These are phyloP conservation scores for Tanytarsus gracilentus DNA, from an alignment of 2,888 invertebrate species.

Conservation along the genomic window DNA sequence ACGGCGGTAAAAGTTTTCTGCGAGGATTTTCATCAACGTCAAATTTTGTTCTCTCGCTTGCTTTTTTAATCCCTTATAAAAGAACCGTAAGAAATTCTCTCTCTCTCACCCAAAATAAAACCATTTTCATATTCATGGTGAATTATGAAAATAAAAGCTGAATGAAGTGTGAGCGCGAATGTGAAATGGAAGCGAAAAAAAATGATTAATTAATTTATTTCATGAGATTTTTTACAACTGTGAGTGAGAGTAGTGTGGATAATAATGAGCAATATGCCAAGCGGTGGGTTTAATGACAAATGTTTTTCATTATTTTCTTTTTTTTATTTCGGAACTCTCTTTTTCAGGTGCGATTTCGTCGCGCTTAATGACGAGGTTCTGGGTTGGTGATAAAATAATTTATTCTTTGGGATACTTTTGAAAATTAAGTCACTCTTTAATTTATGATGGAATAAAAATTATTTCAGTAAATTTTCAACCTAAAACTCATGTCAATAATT, in stretches of 20 bases:
- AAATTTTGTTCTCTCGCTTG: background rate
- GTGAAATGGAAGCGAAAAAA: conserved; percentile 5
- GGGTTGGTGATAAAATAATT: background rate
- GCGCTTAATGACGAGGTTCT: too few species aligned
- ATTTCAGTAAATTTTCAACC: background rate
- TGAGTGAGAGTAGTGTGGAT: background rate
- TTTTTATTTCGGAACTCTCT: background rate
- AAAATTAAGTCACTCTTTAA: background rate
- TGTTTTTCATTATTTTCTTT: conserved; percentile 1
- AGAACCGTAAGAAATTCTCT: background rate
- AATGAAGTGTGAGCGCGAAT: too few species aligned
- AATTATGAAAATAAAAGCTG: too few species aligned
- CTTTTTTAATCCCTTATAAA: background rate
- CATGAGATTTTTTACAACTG: conserved; percentile 13
- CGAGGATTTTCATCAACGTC: too few species aligned
- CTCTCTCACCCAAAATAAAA: too few species aligned
- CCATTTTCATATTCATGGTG: too few species aligned
- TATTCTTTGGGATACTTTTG: background rate
- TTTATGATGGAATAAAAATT: background rate
- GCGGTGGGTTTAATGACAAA: conserved; percentile 12
- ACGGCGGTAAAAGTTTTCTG: too few species aligned
- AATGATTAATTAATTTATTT: conserved; percentile 25
- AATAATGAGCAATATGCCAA: conserved; percentile 13
- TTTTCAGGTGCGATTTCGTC: background rate
- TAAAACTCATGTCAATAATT: background rate